These are phyloP conservation scores for Cladopsammia gracilis DNA, from an alignment of 64 coral and sea anemone species.

Conservation along the genomic window DNA sequence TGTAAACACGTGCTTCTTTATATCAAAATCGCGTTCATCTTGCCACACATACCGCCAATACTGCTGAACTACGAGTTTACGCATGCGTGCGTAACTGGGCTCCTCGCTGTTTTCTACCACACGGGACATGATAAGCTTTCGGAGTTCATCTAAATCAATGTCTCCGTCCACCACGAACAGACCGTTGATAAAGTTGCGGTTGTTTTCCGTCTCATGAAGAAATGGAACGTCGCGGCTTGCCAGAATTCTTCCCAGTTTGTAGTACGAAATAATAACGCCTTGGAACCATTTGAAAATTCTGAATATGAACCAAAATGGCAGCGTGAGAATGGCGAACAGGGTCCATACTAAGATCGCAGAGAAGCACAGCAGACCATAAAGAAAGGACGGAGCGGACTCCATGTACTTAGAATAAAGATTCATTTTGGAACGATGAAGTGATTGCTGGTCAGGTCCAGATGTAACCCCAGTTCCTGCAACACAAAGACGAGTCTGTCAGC, in stretches of 20 bases:
- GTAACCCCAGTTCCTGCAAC: neutral
- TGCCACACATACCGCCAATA: slow-evolving; percentile 90
- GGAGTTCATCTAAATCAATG: slow-evolving; percentile 65
- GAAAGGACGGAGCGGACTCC: slow-evolving; percentile 57
- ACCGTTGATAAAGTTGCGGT: slow-evolving; percentile 80
- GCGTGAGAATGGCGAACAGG: slow-evolving; percentile 55
- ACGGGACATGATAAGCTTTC: slow-evolving; percentile 74
- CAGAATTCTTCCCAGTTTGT: slow-evolving; percentile 65
- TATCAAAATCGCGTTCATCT: slow-evolving; percentile 81
- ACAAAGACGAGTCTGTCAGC: neutral
- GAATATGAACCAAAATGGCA: slow-evolving; percentile 79
- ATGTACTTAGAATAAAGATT: slow-evolving; percentile 62
- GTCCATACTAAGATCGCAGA: slow-evolving; percentile 80
- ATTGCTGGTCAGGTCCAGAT: neutral
- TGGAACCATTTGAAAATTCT: slow-evolving; percentile 80
- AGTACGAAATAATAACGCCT: slow-evolving; percentile 63
- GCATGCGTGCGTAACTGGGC: slow-evolving; percentile 81
- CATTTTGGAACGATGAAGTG: slow-evolving; percentile 13
- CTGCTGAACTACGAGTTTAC: slow-evolving; percentile 49
- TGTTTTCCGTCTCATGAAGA: slow-evolving; percentile 82
- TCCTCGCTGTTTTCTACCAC: slow-evolving; percentile 71
- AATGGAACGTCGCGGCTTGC: slow-evolving; percentile 86
- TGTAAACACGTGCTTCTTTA: slow-evolving; percentile 57
- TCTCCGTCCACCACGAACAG: slow-evolving; percentile 82
- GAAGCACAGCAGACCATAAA: slow-evolving; percentile 76